Evolutionary conservation across 2,888 invertebrate genomes (phyloP), one percentile per base, ranked within the genome.

Genomic region (Heliconius charithonia): DNA sequence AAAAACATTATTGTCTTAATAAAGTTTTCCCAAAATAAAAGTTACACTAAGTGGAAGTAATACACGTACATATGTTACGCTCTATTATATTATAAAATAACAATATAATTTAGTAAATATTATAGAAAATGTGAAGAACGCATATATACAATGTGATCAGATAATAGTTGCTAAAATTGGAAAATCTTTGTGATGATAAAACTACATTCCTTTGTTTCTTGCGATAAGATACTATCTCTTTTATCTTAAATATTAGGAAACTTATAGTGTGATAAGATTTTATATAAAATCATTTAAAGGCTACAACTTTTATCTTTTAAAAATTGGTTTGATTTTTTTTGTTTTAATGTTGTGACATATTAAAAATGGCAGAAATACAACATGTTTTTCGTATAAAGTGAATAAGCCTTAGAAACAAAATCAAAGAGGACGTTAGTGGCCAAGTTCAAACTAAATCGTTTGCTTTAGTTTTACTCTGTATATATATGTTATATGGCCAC

Each of bases 241-340:
- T 81, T 75, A 77, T 79, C 77, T 65, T 32, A 66, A 72, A 65
- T 70, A 78, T 81, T 69, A 79, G 69, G 69, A 45, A 69, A 70
- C 65, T 65, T 69, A 75, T 69, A n/a, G n/a, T n/a, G 37, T 72
- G 77, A 81, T 82, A 79, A 79, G 41, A 78, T 71, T 81, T 80
- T 66, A 9, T 73, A 79, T 63, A 75, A 76, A 79, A 56, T 59
- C 78, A 27, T 66, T 65, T 51, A 66, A 81, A 41, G 76, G 71
- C 76, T 74, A 80, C 75, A 83, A 84, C 80, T 83, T 84, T 81
- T 78, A 82, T 81, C 81, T 83, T 84, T 82, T 83, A 56, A 82
- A 81, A 82, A 83, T 85, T 80, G 66, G 71, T 71, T 51, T 19
- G 13, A 27, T 51, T 51, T 27, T 45, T 29, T 0, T 51, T 32